Conservation (phyloP, 1,140 invertebrate species). For the Pomacea maculata region DNA sequence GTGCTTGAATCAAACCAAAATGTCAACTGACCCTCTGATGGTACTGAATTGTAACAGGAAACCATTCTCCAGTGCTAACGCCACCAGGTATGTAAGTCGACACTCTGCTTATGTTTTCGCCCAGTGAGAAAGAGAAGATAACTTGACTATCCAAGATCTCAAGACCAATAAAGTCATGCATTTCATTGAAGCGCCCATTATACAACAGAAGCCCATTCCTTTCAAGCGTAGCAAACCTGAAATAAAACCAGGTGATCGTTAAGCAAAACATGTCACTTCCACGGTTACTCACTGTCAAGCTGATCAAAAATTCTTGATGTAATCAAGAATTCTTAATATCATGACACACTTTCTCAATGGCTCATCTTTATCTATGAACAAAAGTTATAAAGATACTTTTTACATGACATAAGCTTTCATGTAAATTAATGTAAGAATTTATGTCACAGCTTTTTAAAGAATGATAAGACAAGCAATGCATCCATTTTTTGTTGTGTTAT, state of each 20-base stretch:
- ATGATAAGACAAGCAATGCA: no score
- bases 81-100: conserved; percentile 74
- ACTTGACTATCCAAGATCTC: conserved; percentile 81
- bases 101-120: conserved; percentile 77
- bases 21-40: conserved; percentile 77
- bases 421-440: no score
- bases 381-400: no score
- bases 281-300: no score
- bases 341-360: no score
- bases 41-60: conserved; percentile 87
- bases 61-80: conserved; percentile 92
- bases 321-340: no score
- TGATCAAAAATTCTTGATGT: no score
- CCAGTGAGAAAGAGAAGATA: conserved; percentile 90
- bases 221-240: conserved; percentile 85
- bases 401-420: no score
- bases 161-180: conserved; percentile 93
- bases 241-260: conserved; percentile 32
- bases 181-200: conserved; percentile 94
- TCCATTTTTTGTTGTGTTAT: no score
- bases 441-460: no score
- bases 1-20: conserved; percentile 4
- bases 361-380: no score
- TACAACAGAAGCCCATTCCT: conserved; percentile 88
- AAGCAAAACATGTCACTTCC: no score